A percentile compares a stretch with the other conserved stretches of the same genome.
These are phyloP conservation scores for Gambusia affinis DNA, from an alignment of 2,113 vertebrate genomes.

Conservation along the genomic window DNA sequence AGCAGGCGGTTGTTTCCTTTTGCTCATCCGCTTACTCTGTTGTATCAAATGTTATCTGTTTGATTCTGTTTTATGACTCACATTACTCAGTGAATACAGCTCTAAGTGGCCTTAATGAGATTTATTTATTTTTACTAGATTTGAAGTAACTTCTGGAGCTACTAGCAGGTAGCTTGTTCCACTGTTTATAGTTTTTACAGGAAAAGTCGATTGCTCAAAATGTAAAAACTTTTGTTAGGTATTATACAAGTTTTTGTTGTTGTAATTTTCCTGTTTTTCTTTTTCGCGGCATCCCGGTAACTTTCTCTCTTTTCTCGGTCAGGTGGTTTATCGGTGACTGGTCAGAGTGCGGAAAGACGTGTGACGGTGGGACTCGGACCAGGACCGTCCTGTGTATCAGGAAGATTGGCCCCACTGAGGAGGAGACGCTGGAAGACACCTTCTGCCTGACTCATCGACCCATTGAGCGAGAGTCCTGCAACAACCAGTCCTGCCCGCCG, in stretches of 20 bases:
- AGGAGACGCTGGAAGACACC: constrained; percentile 91
- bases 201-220: background rate
- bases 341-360: constrained; percentile 95
- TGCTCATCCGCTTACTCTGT: background rate
- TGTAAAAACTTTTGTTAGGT: background rate
- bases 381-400: constrained; percentile 93
- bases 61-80: background rate
- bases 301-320: constrained; percentile 7
- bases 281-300: background rate
- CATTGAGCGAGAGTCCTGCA: constrained; percentile 91
- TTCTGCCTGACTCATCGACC: constrained; percentile 93
- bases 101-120: too few relatives aligned
- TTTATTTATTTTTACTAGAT: too few relatives aligned
- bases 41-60: background rate
- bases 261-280: background rate
- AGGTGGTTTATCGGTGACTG: constrained; percentile 99
- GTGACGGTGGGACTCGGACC: constrained; percentile 89
- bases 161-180: background rate
- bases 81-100: too few relatives aligned
- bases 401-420: constrained; percentile 89
- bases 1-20: background rate
- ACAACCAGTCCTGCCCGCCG: constrained; percentile 96
- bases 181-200: background rate
- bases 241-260: background rate
- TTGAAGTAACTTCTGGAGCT: background rate